A percentile compares a stretch with the other conserved stretches of the same genome.
phyloP scores from a whole-genome alignment of 2,888 invertebrate species.

The Microchrysa polita region DNA sequence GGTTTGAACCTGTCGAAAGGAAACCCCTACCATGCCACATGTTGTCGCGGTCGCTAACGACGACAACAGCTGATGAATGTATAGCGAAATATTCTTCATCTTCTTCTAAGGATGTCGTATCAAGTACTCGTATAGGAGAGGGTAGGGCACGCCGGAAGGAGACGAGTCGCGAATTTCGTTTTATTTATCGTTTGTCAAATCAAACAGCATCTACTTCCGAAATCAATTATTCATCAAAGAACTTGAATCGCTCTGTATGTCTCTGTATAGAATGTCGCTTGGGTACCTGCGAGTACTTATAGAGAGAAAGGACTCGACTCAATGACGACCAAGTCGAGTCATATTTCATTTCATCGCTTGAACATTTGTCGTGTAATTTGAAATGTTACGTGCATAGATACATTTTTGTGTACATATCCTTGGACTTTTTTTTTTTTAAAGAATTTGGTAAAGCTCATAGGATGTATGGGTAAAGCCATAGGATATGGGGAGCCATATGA shows the following conservation, averaged over 20 bases:
- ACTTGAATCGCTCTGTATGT: conserved; percentile 24
- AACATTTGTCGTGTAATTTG: not conserved
- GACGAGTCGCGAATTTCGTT: conserved; percentile 13
- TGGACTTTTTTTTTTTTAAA: not conserved
- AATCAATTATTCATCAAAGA: conserved; percentile 39
- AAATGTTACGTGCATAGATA: no score
- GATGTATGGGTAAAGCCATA: not conserved
- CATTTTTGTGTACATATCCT: not conserved
- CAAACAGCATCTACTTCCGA: conserved; percentile 22
- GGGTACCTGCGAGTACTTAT: not conserved
- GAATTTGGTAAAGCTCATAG: not conserved
- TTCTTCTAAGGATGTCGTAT: no score
- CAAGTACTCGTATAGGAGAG: no score
- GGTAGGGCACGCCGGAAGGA: not conserved
- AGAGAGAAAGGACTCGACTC: not conserved
- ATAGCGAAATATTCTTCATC: no score
- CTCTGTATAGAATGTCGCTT: not conserved
- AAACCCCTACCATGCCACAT: no score
- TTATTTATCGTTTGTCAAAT: conserved; percentile 22
- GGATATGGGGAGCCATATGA: conserved; percentile 13
- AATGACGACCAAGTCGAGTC: no score
- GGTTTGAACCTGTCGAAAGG: no score
- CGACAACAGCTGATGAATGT: no score
- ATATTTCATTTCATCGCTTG: conserved; percentile 40
- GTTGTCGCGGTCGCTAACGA: no score